Evolutionary conservation across 2,888 invertebrate species (phyloP).

Genomic region (Brenthis daphne): DNA sequence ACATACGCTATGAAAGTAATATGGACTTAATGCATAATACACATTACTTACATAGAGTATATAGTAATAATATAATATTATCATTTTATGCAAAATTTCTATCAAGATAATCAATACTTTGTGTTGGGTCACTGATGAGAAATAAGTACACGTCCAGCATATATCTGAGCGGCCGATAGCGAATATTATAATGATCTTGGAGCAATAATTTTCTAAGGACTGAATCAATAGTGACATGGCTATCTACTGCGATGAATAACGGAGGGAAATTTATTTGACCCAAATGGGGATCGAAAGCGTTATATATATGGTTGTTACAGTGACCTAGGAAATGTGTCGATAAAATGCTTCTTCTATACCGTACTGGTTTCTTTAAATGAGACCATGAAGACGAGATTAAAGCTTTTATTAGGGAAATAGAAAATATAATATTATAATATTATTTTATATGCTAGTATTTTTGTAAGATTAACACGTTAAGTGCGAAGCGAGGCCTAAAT

Average conservation of each 20-base stretch:
- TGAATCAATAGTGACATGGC: conserved; percentile 27
- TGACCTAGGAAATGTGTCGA: conserved; percentile 31
- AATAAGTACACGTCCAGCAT: conserved; percentile 14
- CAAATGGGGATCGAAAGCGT: conserved; percentile 34
- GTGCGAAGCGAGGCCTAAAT: too few relatives aligned
- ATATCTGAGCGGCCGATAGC: conserved; percentile 20
- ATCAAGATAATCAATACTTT: conserved; percentile 16
- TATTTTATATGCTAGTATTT: too few relatives aligned
- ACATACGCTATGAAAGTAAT: conserved; percentile 12
- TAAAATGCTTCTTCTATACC: conserved; percentile 22
- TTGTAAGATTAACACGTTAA: too few relatives aligned
- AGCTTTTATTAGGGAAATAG: not conserved
- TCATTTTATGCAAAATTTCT: conserved; percentile 12
- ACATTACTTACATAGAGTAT: conserved; percentile 15
- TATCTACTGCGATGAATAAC: conserved; percentile 33
- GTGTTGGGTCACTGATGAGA: conserved; percentile 13
- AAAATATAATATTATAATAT: too few relatives aligned
- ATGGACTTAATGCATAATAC: conserved; percentile 1
- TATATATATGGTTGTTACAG: conserved; percentile 32
- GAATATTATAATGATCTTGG: conserved; percentile 26
- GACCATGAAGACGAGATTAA: not conserved
- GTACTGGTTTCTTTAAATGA: not conserved
- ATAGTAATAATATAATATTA: not conserved
- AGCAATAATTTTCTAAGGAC: conserved; percentile 30
- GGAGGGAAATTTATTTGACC: conserved; percentile 36